These are phyloP conservation scores for Lydus trimaculatus DNA, from an alignment of 2,888 invertebrate genomes.

Conservation along the genomic window DNA sequence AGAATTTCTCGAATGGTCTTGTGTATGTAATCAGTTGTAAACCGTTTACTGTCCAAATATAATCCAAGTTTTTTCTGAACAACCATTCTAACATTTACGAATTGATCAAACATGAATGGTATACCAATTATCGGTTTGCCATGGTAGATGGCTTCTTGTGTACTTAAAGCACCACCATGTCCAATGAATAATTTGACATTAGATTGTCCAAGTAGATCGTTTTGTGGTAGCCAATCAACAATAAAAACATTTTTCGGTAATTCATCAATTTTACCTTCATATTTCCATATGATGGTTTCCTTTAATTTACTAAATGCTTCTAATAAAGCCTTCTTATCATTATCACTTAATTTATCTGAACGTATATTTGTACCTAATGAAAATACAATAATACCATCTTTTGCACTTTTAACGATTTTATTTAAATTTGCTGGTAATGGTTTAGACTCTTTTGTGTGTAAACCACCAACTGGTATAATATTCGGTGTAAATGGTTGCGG, in stretches of 20 bases:
- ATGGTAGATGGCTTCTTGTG: conserved; percentile 39
- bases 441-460: conserved; percentile 44
- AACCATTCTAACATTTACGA: conserved; percentile 45
- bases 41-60: conserved; percentile 35
- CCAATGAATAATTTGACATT: conserved; percentile 32
- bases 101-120: conserved; percentile 43
- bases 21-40: conserved; percentile 35
- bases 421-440: conserved; percentile 48
- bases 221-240: conserved; percentile 26
- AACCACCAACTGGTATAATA: conserved; percentile 50
- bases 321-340: conserved; percentile 44
- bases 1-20: conserved; percentile 38
- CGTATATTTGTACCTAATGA: conserved; percentile 55
- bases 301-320: conserved; percentile 53
- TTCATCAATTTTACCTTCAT: conserved; percentile 48
- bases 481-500: conserved; percentile 49
- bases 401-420: conserved; percentile 49
- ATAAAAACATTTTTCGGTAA: conserved; percentile 41
- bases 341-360: conserved; percentile 45
- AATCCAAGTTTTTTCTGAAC: conserved; percentile 42
- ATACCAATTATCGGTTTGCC: conserved; percentile 41
- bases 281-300: conserved; percentile 59
- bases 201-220: conserved; percentile 12
- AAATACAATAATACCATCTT: conserved; percentile 56
- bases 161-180: conserved; percentile 42